Evolutionary conservation across 2,113 vertebrate genomes (phyloP).

Genomic region (Kryptolebias marmoratus): DNA sequence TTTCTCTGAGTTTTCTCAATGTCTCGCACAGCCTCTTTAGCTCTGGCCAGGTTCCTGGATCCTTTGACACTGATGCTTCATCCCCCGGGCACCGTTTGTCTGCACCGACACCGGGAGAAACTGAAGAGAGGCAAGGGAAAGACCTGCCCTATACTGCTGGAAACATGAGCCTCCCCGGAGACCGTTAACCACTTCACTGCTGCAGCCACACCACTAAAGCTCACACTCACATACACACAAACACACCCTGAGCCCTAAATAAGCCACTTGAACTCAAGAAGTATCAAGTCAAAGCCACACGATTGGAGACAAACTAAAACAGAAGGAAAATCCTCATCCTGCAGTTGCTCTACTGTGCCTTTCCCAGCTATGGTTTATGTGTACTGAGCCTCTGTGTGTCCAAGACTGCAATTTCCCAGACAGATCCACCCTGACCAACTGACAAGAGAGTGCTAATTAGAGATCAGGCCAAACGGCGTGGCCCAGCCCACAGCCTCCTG

Average conservation of each 20-base stretch:
- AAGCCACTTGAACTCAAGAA: conserved; percentile 46
- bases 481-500: conserved; percentile 72
- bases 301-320: conserved; percentile 45
- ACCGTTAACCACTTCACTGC: conserved; percentile 77
- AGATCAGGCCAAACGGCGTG: conserved; percentile 72
- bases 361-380: conserved; percentile 49
- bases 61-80: conserved; percentile 72
- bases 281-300: conserved; percentile 64
- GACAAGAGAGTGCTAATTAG: conserved; percentile 79
- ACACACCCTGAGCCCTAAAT: conserved; percentile 54
- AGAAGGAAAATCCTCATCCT: conserved; percentile 45
- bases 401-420: conserved; percentile 75
- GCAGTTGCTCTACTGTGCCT: conserved; percentile 29
- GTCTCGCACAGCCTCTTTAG: conserved; percentile 38
- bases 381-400: conserved; percentile 37
- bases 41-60: conserved; percentile 54
- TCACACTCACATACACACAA: conserved; percentile 36
- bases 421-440: conserved; percentile 75
- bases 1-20: conserved; percentile 8
- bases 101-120: conserved; percentile 51
- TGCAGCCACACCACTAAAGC: conserved; percentile 64
- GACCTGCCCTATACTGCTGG: conserved; percentile 60
- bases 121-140: conserved; percentile 19
- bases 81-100: conserved; percentile 57
- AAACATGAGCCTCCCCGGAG: conserved; percentile 71